phyloP scores from a whole-genome alignment of 2,797 vertebrate genomes.

The Muraenolepis orangiensis region DNA sequence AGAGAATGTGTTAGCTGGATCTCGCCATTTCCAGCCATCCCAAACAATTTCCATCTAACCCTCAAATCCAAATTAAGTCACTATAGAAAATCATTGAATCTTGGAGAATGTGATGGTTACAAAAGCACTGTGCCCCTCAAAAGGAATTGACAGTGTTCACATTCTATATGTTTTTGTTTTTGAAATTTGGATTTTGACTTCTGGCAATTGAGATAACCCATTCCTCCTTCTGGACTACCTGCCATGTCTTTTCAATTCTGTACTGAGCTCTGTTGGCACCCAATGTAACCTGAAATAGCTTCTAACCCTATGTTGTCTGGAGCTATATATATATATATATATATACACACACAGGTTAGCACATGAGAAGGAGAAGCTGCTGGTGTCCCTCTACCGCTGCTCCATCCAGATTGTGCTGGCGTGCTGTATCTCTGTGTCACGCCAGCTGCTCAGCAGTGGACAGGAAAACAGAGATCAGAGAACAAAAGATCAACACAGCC shows the following conservation, averaged over 20 bases:
- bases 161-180: not conserved
- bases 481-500: too few relatives aligned
- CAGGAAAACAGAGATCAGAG: too few relatives aligned
- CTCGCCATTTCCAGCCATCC: too few relatives aligned
- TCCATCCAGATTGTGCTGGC: too few relatives aligned
- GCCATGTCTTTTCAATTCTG: not conserved
- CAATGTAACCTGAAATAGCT: not conserved
- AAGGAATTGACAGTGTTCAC: not conserved
- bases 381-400: too few relatives aligned
- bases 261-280: not conserved
- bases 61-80: too few relatives aligned
- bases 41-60: too few relatives aligned
- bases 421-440: too few relatives aligned
- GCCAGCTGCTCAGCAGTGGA: too few relatives aligned
- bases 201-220: not conserved
- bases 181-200: not conserved
- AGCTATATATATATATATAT: not conserved
- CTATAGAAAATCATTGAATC: not conserved
- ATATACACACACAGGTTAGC: too few relatives aligned
- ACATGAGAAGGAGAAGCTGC: too few relatives aligned
- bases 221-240: not conserved
- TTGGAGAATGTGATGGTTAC: not conserved
- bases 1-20: too few relatives aligned
- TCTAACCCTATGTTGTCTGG: not conserved
- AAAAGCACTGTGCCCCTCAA: not conserved